Base-by-base conservation (phyloP, 2,797 vertebrate genomes). In the Manis crassicaudata region DNA sequence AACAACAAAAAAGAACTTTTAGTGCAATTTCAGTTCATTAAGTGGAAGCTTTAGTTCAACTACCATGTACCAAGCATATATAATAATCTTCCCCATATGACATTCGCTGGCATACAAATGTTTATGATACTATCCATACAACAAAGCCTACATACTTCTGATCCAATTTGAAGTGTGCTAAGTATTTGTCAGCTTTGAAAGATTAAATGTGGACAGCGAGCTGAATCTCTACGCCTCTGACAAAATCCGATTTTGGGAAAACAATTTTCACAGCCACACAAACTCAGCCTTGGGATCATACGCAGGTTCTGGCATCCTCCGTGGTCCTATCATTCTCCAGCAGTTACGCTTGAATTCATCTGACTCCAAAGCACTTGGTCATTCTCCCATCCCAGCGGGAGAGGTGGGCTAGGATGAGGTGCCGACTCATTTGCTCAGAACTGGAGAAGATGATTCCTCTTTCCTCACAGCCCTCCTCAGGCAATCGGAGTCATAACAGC, bases 21-120 rank as follows among this genome's bases (percentile, higher is more conserved):
- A 94, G 43, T 35, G 58, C 18, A 88, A 95, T 88, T 80, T 32
- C n/a, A 89, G 91, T 43, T 95, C 58, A 82, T 37, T 35, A 92
- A 73, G 32, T 73, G 32, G 27, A 89, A 67, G 58, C 58, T 25
- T 90, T 75, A 60, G 65, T 77, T 83, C 50, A 56, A 85, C 37
- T 68, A 63, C 3, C 56, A 67, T 12, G 54, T 52, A 88, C 32
- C 54, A 88, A 58, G 63, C 18, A 63, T 7, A 63, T 7, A 23
- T 25, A 81, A 75, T 52, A 63, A 52, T 72, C 60, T 88, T 83
- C 10, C 37, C 40, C 5, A 21, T 73, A 50, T 58, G 27, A 93
- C 81, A 80, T 16, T 76, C 6, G 3, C 13, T 92, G 37, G 37
- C 40, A 79, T 60, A 40, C 21, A 91, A 80, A 68, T 76, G 12